phyloP scores from a whole-genome alignment of 2,113 vertebrate species.

The Vidua macroura region DNA sequence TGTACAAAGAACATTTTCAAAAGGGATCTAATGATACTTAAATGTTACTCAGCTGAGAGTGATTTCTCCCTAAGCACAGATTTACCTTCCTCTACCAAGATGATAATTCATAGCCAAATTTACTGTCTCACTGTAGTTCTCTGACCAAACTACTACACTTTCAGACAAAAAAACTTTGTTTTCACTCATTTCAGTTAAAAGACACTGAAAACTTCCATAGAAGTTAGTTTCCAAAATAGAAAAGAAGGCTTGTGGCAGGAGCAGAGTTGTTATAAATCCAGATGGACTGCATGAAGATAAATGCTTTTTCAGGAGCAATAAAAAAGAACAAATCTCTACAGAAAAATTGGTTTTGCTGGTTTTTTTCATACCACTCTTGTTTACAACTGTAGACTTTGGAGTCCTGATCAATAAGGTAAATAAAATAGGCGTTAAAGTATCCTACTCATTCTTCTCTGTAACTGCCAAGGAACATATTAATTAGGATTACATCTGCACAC shows the following conservation, averaged over 20 bases:
- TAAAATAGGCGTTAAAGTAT: background rate
- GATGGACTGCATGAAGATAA: background rate
- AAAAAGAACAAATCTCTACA: background rate
- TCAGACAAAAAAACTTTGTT: background rate
- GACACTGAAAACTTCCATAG: background rate
- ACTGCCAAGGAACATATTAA: background rate
- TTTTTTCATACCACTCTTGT: background rate
- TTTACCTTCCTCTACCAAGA: background rate
- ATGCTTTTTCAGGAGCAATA: background rate
- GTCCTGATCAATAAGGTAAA: background rate
- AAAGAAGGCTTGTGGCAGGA: background rate
- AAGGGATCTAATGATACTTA: background rate
- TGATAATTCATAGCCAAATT: background rate
- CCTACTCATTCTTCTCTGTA: background rate
- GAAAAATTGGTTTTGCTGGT: background rate
- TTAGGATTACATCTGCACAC: background rate
- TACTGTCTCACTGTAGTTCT: background rate
- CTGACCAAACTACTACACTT: background rate
- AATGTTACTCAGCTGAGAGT: background rate
- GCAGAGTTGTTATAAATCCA: background rate
- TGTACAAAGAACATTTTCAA: background rate
- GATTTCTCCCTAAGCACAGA: background rate
- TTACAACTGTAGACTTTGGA: background rate
- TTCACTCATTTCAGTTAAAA: background rate
- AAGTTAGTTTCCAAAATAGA: background rate